Conservation (phyloP, 2,888 invertebrate genomes). For the Rhagonycha lutea region DNA sequence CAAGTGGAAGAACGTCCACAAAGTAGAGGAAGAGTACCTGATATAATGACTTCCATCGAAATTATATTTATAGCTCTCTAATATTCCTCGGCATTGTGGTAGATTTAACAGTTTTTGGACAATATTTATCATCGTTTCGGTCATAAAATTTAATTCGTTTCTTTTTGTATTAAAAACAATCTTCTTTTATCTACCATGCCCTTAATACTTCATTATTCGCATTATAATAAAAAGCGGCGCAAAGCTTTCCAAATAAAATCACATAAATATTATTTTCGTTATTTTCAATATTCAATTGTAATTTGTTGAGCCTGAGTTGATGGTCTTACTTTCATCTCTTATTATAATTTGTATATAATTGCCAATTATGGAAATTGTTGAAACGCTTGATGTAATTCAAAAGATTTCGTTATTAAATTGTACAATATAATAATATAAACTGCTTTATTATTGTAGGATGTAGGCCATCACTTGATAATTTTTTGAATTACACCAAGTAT, state of each 20-base stretch:
- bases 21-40: background rate
- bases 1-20: background rate
- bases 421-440: no score
- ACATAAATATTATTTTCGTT: no score
- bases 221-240: no score
- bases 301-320: background rate
- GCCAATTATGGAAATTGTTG: no score
- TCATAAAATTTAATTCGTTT: background rate
- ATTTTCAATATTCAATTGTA: background rate
- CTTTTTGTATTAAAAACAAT: background rate
- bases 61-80: background rate
- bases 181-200: background rate
- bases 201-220: no score
- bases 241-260: no score
- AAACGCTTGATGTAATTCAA: no score
- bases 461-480: no score
- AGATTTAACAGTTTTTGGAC: background rate
- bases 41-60: slow-evolving; percentile 3
- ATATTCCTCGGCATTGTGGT: background rate
- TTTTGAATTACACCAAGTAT: no score
- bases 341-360: no score
- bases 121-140: background rate
- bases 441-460: no score
- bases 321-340: background rate
- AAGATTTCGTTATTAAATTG: no score